Conservation (phyloP, 2,888 invertebrate species). For the Thymelicus acteon region DNA sequence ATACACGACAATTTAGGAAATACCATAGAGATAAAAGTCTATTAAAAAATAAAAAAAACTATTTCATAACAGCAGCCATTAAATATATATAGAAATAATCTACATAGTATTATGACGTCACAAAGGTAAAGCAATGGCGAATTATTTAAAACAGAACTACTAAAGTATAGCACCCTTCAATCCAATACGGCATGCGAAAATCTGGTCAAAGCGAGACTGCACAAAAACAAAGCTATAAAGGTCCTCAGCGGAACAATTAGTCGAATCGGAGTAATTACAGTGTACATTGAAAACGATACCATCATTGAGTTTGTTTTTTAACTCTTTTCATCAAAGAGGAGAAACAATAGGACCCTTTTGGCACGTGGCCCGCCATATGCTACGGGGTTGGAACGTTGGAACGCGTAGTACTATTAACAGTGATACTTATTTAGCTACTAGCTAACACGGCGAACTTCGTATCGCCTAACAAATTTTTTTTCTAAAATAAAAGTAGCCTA, state of each 20-base stretch:
- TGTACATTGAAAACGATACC: constrained; percentile 77
- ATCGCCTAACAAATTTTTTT: too few species aligned
- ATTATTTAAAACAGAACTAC: constrained; percentile 29
- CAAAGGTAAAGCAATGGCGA: constrained; percentile 22
- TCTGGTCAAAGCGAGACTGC: constrained; percentile 76
- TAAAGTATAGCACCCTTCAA: constrained; percentile 57
- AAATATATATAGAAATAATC: not conserved
- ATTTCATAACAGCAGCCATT: too few species aligned
- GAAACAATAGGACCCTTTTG: constrained; percentile 77
- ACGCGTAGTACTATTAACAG: not conserved
- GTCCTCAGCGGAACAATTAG: constrained; percentile 73
- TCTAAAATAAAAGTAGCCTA: too few species aligned
- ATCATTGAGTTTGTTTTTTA: constrained; percentile 66
- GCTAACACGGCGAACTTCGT: too few species aligned
- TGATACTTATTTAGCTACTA: not conserved
- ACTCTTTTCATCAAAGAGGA: constrained; percentile 57
- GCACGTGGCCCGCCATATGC: constrained; percentile 73
- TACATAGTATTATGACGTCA: not conserved
- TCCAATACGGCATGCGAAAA: constrained; percentile 75
- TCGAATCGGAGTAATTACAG: constrained; percentile 78
- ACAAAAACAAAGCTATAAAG: constrained; percentile 68
- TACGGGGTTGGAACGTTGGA: not conserved
- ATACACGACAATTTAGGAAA: too few species aligned
- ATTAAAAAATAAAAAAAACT: too few species aligned
- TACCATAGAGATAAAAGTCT: too few species aligned